These are phyloP conservation scores for Garra rufa DNA, from an alignment of 2,113 vertebrate genomes.

Conservation along the genomic window DNA sequence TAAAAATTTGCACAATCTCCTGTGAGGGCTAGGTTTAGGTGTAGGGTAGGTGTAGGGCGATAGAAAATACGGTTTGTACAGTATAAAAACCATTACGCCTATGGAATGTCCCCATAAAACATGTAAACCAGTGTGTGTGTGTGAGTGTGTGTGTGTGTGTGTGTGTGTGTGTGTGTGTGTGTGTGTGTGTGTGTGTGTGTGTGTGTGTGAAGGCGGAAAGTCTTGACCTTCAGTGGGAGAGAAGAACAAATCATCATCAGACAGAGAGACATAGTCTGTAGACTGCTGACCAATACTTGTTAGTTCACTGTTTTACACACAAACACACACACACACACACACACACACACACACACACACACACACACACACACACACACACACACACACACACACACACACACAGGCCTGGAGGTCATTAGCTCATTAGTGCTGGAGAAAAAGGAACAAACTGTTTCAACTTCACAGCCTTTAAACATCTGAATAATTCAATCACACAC, in stretches of 20 bases:
- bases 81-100: too few species aligned
- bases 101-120: too few species aligned
- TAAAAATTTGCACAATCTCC: too few species aligned
- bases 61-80: too few species aligned
- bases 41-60: too few species aligned
- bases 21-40: too few species aligned
- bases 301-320: background rate
- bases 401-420: slow-evolving; percentile 37
- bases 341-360: background rate
- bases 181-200: too few species aligned
- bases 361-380: slow-evolving; percentile 2
- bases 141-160: too few species aligned
- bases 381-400: background rate
- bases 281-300: background rate
- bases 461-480: slow-evolving; percentile 39
- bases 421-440: slow-evolving; percentile 45
- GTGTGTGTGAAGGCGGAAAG: slow-evolving; percentile 19
- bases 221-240: slow-evolving; percentile 12
- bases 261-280: background rate
- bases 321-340: slow-evolving; percentile 4
- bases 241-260: slow-evolving; percentile 24
- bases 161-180: too few species aligned
- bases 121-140: too few species aligned
- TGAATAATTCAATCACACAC: slow-evolving; percentile 41
- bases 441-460: slow-evolving; percentile 24